Evolutionary conservation across 2,113 vertebrate genomes (phyloP).

Genomic region (Megaceryle torquata): DNA sequence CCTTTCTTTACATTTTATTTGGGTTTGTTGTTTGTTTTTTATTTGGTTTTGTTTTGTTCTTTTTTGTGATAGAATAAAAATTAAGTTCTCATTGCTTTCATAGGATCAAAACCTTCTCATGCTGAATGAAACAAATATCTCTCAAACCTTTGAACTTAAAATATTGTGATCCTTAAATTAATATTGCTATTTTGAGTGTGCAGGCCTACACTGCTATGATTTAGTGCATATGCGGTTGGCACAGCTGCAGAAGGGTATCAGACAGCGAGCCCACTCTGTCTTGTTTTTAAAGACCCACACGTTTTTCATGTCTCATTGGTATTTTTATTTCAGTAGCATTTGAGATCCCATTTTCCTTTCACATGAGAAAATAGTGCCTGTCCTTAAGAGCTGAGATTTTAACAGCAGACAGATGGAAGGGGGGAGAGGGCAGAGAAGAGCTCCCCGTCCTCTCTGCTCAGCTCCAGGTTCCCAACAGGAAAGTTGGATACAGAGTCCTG

Average conservation of each 20-base stretch:
- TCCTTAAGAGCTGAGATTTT: background rate
- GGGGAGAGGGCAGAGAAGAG: background rate
- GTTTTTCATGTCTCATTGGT: background rate
- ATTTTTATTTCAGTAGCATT: constrained; percentile 8
- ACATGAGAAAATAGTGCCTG: background rate
- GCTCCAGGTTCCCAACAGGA: background rate
- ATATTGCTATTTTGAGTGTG: background rate
- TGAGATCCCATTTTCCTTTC: background rate
- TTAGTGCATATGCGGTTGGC: background rate
- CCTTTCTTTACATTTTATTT: background rate
- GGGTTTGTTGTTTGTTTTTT: no score
- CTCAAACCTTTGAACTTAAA: background rate
- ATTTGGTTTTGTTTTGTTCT: background rate
- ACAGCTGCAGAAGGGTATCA: background rate
- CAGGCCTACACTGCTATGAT: background rate
- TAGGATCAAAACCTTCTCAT: background rate
- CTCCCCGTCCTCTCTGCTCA: background rate
- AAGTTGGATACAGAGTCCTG: background rate
- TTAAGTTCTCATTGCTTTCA: background rate
- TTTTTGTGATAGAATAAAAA: background rate
- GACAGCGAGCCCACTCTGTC: background rate
- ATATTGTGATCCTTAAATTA: background rate
- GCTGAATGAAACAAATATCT: background rate
- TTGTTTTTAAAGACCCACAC: background rate
- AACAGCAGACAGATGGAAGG: background rate